Percentiles rank a stretch among this genome's conserved stretches.
phyloP scores from a whole-genome alignment of 1,140 invertebrate species.

The Macrotrachela quadricornifera region DNA sequence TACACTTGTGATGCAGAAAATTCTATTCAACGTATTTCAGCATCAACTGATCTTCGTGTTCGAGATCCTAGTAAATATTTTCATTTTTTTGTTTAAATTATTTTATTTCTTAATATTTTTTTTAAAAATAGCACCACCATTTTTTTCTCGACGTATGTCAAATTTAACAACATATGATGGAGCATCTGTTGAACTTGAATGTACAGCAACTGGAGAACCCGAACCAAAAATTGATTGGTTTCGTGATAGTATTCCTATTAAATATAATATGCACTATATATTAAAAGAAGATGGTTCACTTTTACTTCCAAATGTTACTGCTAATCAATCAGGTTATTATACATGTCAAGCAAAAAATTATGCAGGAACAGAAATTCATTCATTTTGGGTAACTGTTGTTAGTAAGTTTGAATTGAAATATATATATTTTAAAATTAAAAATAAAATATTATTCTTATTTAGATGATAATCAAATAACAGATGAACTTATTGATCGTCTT shows the following conservation, averaged over 20 bases:
- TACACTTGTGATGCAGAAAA: slow-evolving; percentile 3
- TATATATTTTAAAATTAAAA: background rate
- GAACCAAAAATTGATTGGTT: slow-evolving; percentile 4
- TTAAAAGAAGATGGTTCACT: slow-evolving; percentile 4
- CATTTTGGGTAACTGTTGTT: background rate
- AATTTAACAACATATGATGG: background rate
- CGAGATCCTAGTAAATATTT: background rate
- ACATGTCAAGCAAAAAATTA: slow-evolving; percentile 1
- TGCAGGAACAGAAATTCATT: background rate
- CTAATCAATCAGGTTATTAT: slow-evolving; percentile 1
- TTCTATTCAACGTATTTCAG: background rate
- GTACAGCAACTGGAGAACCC: slow-evolving; percentile 2
- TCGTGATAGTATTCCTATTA: background rate
- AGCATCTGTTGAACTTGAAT: background rate
- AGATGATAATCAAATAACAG: background rate
- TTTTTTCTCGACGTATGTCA: too few relatives aligned
- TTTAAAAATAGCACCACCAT: background rate
- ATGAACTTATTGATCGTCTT: background rate
- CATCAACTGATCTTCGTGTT: background rate
- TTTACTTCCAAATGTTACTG: background rate
- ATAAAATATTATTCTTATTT: background rate
- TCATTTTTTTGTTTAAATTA: background rate
- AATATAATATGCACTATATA: background rate
- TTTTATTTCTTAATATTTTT: background rate
- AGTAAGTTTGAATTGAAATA: background rate